Evolutionary conservation across 2,888 invertebrate species (phyloP).

Genomic region (Cepaea hortensis): DNA sequence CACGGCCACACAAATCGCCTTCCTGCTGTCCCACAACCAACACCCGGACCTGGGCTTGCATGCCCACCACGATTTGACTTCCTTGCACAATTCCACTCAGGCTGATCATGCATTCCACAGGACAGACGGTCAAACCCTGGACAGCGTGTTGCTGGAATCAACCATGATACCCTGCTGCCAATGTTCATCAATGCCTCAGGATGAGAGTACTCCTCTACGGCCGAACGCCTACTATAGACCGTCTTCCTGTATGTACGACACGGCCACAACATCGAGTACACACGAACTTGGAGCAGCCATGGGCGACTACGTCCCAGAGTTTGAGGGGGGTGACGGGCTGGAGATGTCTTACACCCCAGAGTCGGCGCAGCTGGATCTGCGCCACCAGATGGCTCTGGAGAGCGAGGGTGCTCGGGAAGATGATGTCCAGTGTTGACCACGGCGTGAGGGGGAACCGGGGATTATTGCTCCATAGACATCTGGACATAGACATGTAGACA

Average conservation of each 20-base stretch:
- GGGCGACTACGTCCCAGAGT: neutral
- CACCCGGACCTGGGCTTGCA: neutral
- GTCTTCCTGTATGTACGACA: neutral
- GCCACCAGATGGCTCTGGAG: neutral
- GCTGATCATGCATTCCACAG: constrained; percentile 38
- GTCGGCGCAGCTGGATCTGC: neutral
- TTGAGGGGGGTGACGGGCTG: neutral
- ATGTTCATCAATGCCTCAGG: constrained; percentile 13
- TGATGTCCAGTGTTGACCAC: constrained; percentile 3
- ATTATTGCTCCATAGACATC: too few species aligned
- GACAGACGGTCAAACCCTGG: neutral
- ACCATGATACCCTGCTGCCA: constrained; percentile 8
- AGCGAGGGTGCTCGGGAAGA: neutral
- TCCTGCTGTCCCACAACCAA: constrained; percentile 57
- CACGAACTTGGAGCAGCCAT: constrained; percentile 25
- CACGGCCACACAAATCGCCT: constrained; percentile 60
- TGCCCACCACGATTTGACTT: neutral
- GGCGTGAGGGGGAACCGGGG: too few species aligned
- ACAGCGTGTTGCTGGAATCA: neutral
- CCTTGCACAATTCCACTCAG: constrained; percentile 33
- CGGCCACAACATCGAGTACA: neutral
- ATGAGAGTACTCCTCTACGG: constrained; percentile 31
- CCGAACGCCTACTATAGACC: constrained; percentile 1
- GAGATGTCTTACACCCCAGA: constrained; percentile 17
- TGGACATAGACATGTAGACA: too few species aligned